Evolutionary conservation across 2,797 vertebrate species (phyloP).

Genomic region (Leuciscus waleckii): DNA sequence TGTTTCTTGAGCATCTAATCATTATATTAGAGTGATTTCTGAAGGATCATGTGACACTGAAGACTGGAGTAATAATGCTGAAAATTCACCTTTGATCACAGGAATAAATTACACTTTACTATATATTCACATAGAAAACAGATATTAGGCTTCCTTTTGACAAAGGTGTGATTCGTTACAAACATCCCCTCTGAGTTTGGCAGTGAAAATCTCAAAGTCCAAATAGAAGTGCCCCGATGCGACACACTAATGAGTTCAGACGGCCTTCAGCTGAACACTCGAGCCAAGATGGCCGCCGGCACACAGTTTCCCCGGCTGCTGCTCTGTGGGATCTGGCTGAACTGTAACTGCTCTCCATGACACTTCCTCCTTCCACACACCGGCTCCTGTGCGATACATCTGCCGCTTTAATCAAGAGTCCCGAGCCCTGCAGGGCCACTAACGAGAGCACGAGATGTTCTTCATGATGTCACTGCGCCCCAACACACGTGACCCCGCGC

Average conservation of each 20-base stretch:
- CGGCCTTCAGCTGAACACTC: slow-evolving; percentile 39
- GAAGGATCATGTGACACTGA: too few species aligned
- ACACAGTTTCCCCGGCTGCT: slow-evolving; percentile 50
- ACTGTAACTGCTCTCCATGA: slow-evolving; percentile 56
- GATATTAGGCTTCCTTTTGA: too few species aligned
- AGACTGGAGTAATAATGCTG: too few species aligned
- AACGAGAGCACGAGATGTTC: slow-evolving; percentile 18
- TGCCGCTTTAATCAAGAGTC: slow-evolving; percentile 61
- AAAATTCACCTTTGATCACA: too few species aligned
- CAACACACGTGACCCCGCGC: not conserved
- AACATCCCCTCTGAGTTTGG: not conserved
- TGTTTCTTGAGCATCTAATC: too few species aligned
- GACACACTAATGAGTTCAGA: slow-evolving; percentile 41
- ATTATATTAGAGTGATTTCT: too few species aligned
- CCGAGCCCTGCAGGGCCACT: slow-evolving; percentile 55
- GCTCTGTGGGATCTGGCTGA: slow-evolving; percentile 59
- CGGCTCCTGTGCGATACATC: slow-evolving; percentile 54
- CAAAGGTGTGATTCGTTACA: too few species aligned
- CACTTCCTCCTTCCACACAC: slow-evolving; percentile 57
- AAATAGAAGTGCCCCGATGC: not conserved
- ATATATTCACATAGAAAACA: too few species aligned
- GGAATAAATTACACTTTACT: too few species aligned
- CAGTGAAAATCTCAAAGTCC: not conserved
- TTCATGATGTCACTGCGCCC: too few species aligned
- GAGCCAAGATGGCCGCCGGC: slow-evolving; percentile 50